phyloP scores from a whole-genome alignment of 2,113 vertebrate genomes.

The Saccopteryx leptura region DNA sequence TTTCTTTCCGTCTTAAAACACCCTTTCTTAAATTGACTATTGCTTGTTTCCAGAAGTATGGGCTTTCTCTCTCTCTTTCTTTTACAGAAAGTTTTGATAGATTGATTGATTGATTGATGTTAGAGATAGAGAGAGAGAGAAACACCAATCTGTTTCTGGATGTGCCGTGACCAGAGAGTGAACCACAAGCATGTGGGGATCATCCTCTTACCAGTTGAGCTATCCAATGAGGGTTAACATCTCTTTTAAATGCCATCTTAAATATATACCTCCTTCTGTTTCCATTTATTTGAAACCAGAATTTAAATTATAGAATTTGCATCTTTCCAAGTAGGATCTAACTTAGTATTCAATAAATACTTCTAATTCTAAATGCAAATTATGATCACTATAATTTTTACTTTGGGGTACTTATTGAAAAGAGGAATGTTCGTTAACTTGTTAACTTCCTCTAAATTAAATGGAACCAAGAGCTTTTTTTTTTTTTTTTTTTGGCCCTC shows the following conservation, averaged over 20 bases:
- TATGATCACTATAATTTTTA: constrained; percentile 69
- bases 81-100: too few relatives aligned
- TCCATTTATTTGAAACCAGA: constrained; percentile 63
- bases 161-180: too few relatives aligned
- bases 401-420: constrained; percentile 64
- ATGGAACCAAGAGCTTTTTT: constrained; percentile 46
- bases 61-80: background rate
- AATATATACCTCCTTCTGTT: constrained; percentile 67
- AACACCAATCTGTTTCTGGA: too few relatives aligned
- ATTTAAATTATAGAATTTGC: constrained; percentile 70
- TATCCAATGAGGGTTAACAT: background rate
- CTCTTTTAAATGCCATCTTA: constrained; percentile 65
- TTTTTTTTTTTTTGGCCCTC: constrained; percentile 21
- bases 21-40: constrained; percentile 43
- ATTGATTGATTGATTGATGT: too few relatives aligned
- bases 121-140: too few relatives aligned
- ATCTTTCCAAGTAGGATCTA: constrained; percentile 59
- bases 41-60: constrained; percentile 49
- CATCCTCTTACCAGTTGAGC: too few relatives aligned
- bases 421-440: constrained; percentile 74
- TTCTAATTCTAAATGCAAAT: constrained; percentile 73
- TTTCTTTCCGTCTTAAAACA: constrained; percentile 42
- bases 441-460: constrained; percentile 71
- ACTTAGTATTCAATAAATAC: constrained; percentile 60
- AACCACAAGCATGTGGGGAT: too few relatives aligned